Base-by-base conservation (phyloP, 2,113 vertebrate genomes). In the Clarias macrocephalus region DNA sequence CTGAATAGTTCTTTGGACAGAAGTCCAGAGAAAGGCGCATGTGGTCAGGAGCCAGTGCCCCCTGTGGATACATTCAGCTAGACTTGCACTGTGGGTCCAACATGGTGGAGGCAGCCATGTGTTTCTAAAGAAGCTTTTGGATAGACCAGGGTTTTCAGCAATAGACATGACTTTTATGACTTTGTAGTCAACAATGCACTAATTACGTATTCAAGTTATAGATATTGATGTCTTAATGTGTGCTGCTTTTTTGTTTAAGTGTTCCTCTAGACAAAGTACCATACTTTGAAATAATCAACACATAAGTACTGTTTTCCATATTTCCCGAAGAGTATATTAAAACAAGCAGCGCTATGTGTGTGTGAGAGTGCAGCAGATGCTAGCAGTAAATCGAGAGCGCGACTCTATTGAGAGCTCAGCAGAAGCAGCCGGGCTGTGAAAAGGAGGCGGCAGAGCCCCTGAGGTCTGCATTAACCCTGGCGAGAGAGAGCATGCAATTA, bases 401-500 rank as follows among this genome's bases (percentile, higher is more conserved):
- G 86, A 93, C 90, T 92, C 93, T 93, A 94, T 93, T 92, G 92
- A 95, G 92, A 91, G 88, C n/a, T 86, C 92, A 90, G 90, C 89
- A 90, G 92, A 87, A 89, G 92, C 91, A 93, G 91, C 57, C 91
- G 89, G 90, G 90, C 87, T 86, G 86, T 93, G 91, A 94, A 94
- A 94, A 90, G 92, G 90, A 93, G 88, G 90, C 89, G 82, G 83
- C 81, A 91, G 94, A 91, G 93, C 94, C 95, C 95, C 94, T 66
- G 91, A 93, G 94, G 94, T 93, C 91, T 94, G 92, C 92, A 94
- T 95, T 95, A 95, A 95, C 95, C 93, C 93, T 52, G 82, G 91
- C 88, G 92, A 95, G 93, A 95, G 94, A 88, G 94, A 94, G 93
- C 86, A 93, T 92, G 94, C 93, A 94, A 95, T 95, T 96, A 94